Percentiles rank a stretch among this genome's conserved stretches.
Evolutionary conservation across 2,888 invertebrate species (phyloP).

Genomic region (Crossocerus cetratus): DNA sequence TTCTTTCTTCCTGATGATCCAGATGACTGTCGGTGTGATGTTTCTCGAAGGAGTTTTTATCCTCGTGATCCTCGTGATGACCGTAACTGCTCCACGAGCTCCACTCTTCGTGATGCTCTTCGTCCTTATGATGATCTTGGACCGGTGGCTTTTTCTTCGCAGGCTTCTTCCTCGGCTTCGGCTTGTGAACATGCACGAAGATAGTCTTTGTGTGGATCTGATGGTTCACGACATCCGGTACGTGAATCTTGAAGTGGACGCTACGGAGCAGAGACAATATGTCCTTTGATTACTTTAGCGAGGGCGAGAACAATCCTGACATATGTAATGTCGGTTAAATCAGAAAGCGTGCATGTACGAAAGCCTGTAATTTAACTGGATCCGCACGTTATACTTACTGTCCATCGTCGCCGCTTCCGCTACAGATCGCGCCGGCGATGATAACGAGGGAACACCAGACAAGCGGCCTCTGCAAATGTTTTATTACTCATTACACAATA

Average conservation of each 20-base stretch:
- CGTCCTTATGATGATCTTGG: constrained; percentile 71
- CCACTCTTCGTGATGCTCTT: constrained; percentile 76
- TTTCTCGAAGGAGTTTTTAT: constrained; percentile 19
- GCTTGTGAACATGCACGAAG: constrained; percentile 78
- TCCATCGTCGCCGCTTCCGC: constrained; percentile 51
- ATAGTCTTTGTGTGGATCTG: constrained; percentile 81
- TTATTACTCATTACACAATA: background rate
- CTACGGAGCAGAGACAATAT: constrained; percentile 69
- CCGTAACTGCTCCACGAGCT: constrained; percentile 71
- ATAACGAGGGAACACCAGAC: constrained; percentile 52
- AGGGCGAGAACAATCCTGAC: constrained; percentile 28
- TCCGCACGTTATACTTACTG: constrained; percentile 64
- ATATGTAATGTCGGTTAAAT: no score
- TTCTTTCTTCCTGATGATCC: constrained; percentile 35
- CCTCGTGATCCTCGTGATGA: constrained; percentile 46
- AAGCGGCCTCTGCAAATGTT: constrained; percentile 43
- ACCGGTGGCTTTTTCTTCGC: constrained; percentile 29
- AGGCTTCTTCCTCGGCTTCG: constrained; percentile 51
- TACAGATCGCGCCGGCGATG: constrained; percentile 41
- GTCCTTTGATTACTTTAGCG: background rate
- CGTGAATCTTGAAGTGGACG: constrained; percentile 80
- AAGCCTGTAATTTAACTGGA: background rate
- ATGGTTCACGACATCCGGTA: constrained; percentile 81
- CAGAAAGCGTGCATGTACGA: constrained; percentile 29
- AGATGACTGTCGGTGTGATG: constrained; percentile 32